Percentiles rank a stretch among this genome's conserved stretches.
Evolutionary conservation across 2,113 vertebrate genomes (phyloP).

Genomic region (Cichladusa arquata): DNA sequence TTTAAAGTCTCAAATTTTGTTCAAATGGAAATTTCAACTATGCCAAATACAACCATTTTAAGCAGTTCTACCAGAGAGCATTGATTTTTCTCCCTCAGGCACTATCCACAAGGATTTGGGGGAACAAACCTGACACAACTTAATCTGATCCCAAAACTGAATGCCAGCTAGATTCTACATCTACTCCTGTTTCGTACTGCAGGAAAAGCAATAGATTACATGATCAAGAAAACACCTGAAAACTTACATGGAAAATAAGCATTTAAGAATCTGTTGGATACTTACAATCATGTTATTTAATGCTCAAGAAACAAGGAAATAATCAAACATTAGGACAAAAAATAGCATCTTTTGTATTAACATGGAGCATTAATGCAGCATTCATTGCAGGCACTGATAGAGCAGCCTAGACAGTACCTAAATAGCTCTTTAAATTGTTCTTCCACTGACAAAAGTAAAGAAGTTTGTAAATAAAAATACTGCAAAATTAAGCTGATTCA

Average conservation of each 20-base stretch:
- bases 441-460: neutral
- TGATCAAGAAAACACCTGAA: neutral
- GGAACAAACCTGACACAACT: neutral
- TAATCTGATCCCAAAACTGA: slow-evolving; percentile 17
- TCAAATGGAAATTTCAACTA: neutral
- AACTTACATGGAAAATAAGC: neutral
- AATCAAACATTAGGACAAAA: neutral
- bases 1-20: neutral
- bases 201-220: neutral
- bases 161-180: neutral
- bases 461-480: neutral
- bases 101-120: neutral
- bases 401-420: neutral
- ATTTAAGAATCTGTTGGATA: neutral
- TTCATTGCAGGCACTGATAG: neutral
- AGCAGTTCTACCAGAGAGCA: neutral
- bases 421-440: neutral
- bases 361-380: neutral
- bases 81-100: slow-evolving; percentile 12
- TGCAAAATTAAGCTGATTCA: neutral
- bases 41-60: neutral
- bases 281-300: neutral
- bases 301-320: neutral
- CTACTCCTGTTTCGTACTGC: neutral
- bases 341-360: neutral